Percentiles rank a stretch among this genome's conserved stretches.
Conservation (phyloP, 2,797 vertebrate genomes). For the Dendrocincla fuliginosa region DNA sequence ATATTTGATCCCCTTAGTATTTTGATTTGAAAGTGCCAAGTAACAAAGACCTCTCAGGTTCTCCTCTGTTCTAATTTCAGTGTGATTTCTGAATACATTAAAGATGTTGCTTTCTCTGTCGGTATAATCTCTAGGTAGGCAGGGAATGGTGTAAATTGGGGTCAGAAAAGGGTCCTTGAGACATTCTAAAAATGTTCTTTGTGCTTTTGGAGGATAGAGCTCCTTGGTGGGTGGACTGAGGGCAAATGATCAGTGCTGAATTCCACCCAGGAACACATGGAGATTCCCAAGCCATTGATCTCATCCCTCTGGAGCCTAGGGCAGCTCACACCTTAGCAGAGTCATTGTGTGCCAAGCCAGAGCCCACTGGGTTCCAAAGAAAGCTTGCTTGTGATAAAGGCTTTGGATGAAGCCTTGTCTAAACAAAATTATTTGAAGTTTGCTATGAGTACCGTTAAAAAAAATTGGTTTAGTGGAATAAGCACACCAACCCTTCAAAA, state of each 20-base stretch:
- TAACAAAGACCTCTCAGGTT: not conserved
- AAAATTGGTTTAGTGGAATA: not conserved
- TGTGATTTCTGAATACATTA: not conserved
- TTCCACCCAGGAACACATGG: not conserved
- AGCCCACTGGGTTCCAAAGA: not conserved
- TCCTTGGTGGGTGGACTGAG: not conserved
- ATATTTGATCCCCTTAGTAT: not conserved
- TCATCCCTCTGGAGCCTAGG: accelerated
- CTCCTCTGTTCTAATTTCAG: not conserved
- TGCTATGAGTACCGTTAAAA: not conserved
- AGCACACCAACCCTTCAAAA: not conserved
- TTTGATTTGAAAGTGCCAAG: not conserved
- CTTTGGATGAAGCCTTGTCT: not conserved
- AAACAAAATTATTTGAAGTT: not conserved
- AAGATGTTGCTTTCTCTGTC: not conserved
- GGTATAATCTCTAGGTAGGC: not conserved
- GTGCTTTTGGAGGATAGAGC: not conserved
- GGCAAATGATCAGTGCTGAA: not conserved
- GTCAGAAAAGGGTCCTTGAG: not conserved
- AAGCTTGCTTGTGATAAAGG: not conserved
- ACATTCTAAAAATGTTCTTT: not conserved
- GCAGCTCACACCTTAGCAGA: accelerated
- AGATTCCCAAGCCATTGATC: not conserved
- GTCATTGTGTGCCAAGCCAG: not conserved
- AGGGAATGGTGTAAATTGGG: not conserved